Base-by-base conservation (phyloP, 37 sponge, comb jelly and placozoan genomes). In the Spongilla lacustris region DNA sequence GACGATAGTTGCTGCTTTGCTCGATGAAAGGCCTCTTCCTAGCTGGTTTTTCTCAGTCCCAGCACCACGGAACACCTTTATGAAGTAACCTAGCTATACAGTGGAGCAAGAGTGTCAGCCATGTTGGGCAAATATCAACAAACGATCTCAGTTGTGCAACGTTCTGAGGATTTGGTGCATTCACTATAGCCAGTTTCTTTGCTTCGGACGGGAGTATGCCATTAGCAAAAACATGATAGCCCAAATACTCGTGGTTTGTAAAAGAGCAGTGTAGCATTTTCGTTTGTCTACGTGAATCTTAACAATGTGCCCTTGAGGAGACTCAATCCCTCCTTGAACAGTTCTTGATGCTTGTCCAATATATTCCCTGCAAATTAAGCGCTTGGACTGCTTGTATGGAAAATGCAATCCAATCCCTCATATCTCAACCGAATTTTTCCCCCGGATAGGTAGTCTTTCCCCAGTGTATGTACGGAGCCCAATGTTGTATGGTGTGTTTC, bases 391-490 rank as follows among this genome's bases (percentile, higher is more conserved):
- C 58, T 58, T 58, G 58, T 58, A 58, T 58, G 58, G 58, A 58
- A 58, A 58, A 58, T 58, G 58, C 58, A 58, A 58, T 58, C 73
- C 73, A 72, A n/a, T 72, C 73, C 31, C 73, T 72, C 31, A 33
- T 33, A 72, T 29, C 29, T 29, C 73, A 72, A 25, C 73, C 14
- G 30, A 33, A 32, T 24, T 72, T 29, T 72, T 29, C 21, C 73
- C 73, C 29, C 73, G 21, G 14, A 72, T 72, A 29, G 29, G 29
- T 29, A 72, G 27, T 9, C 14, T n/a, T 12, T 24, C 73, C 21
- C 25, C 25, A 21, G 73, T 72, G 25, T 69, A 69, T 6, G 70
- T 69, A 69, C 70, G 10, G 27, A 69, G 70, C 25, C 27, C 8
- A 27, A 69, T 27, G 25, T 69, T 28, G n/a, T n/a, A n/a, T n/a